A percentile compares a stretch with the other conserved stretches of the same genome.
Evolutionary conservation across 1,140 invertebrate genomes (phyloP).

Genomic region (Brachionus paranguensis): DNA sequence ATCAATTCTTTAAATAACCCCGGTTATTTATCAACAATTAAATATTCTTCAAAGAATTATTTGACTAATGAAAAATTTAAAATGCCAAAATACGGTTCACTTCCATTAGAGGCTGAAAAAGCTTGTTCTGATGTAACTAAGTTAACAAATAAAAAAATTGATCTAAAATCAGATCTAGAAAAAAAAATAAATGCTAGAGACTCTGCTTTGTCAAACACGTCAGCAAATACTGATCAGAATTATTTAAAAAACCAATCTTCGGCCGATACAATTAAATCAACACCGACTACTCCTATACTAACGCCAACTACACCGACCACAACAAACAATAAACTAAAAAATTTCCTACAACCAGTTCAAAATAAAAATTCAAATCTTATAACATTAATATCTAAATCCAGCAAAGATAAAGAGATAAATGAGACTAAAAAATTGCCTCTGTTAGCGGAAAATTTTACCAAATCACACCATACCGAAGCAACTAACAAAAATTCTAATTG

Average conservation of each 20-base stretch:
- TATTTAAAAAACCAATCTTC: neutral
- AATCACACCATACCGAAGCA: neutral
- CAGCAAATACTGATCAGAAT: neutral
- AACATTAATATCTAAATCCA: neutral
- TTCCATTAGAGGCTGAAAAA: neutral
- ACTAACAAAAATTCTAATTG: neutral
- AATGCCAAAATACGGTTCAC: neutral
- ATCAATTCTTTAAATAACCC: slow-evolving; percentile 10
- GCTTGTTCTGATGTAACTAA: neutral
- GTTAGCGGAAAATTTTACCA: neutral
- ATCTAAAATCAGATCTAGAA: neutral
- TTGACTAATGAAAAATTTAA: neutral
- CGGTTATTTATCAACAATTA: neutral
- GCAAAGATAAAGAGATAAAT: neutral
- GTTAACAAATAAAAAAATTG: neutral
- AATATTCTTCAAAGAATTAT: neutral
- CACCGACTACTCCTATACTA: neutral
- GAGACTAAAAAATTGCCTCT: neutral
- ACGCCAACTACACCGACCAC: slow-evolving; percentile 3
- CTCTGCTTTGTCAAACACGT: neutral
- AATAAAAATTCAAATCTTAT: neutral
- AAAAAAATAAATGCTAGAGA: neutral
- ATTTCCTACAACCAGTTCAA: neutral
- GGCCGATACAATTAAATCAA: neutral
- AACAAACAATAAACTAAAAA: neutral